phyloP scores from a whole-genome alignment of 2,888 invertebrate genomes.

The Volucella inanis region DNA sequence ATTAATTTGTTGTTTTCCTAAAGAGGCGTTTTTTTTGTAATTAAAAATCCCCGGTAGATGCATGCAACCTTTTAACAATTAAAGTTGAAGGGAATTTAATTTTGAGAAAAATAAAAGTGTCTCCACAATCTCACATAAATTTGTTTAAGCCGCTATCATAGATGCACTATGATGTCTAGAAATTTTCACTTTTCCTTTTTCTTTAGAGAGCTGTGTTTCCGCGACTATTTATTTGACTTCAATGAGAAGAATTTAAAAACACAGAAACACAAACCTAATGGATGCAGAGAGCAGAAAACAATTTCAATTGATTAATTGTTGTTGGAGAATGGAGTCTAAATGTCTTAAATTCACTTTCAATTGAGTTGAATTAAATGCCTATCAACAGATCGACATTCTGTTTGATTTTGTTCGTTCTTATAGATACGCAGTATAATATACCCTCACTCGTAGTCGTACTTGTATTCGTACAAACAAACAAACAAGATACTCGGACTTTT shows the following conservation, averaged over 20 bases:
- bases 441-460: too few species aligned
- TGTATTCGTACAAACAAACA: neutral
- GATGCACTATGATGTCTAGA: constrained; percentile 9
- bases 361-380: constrained; percentile 64
- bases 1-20: constrained; percentile 39
- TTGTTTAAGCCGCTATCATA: neutral
- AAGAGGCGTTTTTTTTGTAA: constrained; percentile 4
- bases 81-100: constrained; percentile 49
- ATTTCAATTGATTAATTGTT: constrained; percentile 63
- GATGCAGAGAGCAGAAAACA: constrained; percentile 1
- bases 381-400: constrained; percentile 56
- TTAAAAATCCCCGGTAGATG: constrained; percentile 21
- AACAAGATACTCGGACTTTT: constrained; percentile 36
- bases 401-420: constrained; percentile 31
- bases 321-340: constrained; percentile 39
- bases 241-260: neutral
- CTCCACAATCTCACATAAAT: constrained; percentile 56
- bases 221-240: too few species aligned
- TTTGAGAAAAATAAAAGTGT: constrained; percentile 25
- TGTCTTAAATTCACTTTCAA: constrained; percentile 55
- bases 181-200: constrained; percentile 51
- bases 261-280: neutral
- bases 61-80: constrained; percentile 31
- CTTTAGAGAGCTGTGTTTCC: neutral
- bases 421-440: constrained; percentile 2